Conservation (phyloP, 2,113 vertebrate species). For the Bubo blakistoni region DNA sequence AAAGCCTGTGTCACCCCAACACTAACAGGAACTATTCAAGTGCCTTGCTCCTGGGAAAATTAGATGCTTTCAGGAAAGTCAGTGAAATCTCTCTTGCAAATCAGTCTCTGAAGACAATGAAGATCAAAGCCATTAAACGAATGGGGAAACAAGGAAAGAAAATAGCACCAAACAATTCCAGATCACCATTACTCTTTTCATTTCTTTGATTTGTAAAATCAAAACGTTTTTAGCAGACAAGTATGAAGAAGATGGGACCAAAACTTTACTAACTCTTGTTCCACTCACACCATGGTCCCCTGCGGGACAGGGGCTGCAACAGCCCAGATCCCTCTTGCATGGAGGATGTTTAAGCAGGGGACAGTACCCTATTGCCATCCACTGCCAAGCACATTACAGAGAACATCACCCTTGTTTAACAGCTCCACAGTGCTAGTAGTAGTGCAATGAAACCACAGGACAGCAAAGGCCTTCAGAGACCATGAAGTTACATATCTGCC, state of each 20-base stretch:
- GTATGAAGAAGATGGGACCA: not conserved
- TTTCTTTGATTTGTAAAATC: not conserved
- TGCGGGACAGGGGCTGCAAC: fast-evolving
- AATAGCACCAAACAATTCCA: fast-evolving
- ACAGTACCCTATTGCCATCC: not conserved
- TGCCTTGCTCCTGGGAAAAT: not conserved
- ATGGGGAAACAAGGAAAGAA: not conserved
- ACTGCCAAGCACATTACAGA: not conserved
- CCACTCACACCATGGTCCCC: fast-evolving
- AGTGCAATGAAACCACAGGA: not conserved
- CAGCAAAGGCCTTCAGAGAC: not conserved
- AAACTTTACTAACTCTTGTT: not conserved
- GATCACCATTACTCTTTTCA: not conserved
- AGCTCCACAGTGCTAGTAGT: fast-evolving
- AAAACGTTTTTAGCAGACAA: not conserved
- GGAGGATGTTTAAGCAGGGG: fast-evolving
- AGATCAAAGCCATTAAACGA: not conserved
- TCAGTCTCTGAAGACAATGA: not conserved
- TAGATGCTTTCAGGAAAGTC: not conserved
- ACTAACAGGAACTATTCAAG: not conserved
- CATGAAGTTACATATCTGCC: not conserved
- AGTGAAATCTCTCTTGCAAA: not conserved
- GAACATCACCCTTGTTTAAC: not conserved
- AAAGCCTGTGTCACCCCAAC: not conserved
- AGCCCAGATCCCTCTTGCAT: not conserved